phyloP scores from a whole-genome alignment of 2,888 invertebrate species.

The Euzophera pinguis region DNA sequence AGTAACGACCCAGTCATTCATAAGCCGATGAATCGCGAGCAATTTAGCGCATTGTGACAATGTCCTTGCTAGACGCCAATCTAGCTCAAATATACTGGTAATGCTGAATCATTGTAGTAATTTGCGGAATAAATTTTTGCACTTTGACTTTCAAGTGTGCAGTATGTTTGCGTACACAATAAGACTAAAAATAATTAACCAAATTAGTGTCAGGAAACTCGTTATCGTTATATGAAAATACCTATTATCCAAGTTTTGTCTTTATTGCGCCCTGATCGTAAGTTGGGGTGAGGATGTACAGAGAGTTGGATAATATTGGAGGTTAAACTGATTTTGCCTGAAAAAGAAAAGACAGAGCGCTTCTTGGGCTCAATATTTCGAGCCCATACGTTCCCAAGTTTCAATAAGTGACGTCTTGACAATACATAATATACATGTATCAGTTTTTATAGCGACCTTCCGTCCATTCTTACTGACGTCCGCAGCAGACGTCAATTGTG shows the following conservation, averaged over 20 bases:
- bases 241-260: no score
- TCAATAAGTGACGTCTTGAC: neutral
- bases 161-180: no score
- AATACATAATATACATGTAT: conserved; percentile 1
- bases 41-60: neutral
- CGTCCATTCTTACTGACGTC: conserved; percentile 8
- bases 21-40: neutral
- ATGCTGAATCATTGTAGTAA: neutral
- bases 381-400: neutral
- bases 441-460: conserved; percentile 9
- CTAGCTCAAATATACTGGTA: neutral
- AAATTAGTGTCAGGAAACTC: no score
- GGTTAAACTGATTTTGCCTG: no score
- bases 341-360: neutral
- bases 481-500: neutral
- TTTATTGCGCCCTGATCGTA: no score
- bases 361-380: neutral
- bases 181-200: no score
- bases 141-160: neutral
- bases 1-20: neutral
- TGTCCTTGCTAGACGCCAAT: neutral
- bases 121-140: neutral
- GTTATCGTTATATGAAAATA: no score
- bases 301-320: no score
- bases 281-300: no score